These are phyloP conservation scores for Blera fallax DNA, from an alignment of 2,888 invertebrate genomes.

Conservation along the genomic window DNA sequence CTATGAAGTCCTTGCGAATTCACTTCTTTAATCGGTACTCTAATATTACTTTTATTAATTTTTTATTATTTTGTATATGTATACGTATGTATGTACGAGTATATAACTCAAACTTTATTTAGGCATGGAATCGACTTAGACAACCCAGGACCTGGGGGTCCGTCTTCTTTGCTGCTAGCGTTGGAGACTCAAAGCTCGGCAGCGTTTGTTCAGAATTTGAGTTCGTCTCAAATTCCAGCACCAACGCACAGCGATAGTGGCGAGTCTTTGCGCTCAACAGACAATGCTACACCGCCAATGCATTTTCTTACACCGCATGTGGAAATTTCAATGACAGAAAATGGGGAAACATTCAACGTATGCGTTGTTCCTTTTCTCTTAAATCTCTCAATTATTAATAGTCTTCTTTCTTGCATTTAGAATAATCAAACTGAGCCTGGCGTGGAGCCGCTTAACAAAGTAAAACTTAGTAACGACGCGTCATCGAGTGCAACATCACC, in stretches of 20 bases:
- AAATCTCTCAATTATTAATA: slow-evolving; percentile 7
- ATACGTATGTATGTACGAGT: too few species aligned
- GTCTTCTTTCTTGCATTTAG: not conserved
- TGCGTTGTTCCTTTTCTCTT: not conserved
- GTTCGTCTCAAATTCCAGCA: slow-evolving; percentile 83
- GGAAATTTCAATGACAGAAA: slow-evolving; percentile 94
- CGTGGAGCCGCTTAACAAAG: slow-evolving; percentile 21
- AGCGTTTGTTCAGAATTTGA: slow-evolving; percentile 75
- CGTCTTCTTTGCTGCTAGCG: slow-evolving; percentile 87
- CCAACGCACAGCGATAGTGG: slow-evolving; percentile 93
- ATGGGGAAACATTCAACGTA: slow-evolving; percentile 85
- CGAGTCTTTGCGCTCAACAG: slow-evolving; percentile 91
- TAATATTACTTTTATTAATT: not conserved
- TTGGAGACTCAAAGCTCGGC: slow-evolving; percentile 84
- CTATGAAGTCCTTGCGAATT: slow-evolving; percentile 94
- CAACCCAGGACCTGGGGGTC: slow-evolving; percentile 92
- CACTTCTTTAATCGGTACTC: slow-evolving; percentile 92
- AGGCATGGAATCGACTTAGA: slow-evolving; percentile 95
- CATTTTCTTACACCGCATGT: slow-evolving; percentile 95
- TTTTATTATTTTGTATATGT: too few species aligned
- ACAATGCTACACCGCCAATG: slow-evolving; percentile 94
- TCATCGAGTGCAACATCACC: slow-evolving; percentile 82
- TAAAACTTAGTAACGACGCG: slow-evolving; percentile 44
- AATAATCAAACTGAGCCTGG: slow-evolving; percentile 51
- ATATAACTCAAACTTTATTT: too few species aligned